A percentile compares a stretch with the other conserved stretches of the same genome.
Evolutionary conservation across 2,797 vertebrate genomes (phyloP).

Genomic region (Numenius phaeopus): DNA sequence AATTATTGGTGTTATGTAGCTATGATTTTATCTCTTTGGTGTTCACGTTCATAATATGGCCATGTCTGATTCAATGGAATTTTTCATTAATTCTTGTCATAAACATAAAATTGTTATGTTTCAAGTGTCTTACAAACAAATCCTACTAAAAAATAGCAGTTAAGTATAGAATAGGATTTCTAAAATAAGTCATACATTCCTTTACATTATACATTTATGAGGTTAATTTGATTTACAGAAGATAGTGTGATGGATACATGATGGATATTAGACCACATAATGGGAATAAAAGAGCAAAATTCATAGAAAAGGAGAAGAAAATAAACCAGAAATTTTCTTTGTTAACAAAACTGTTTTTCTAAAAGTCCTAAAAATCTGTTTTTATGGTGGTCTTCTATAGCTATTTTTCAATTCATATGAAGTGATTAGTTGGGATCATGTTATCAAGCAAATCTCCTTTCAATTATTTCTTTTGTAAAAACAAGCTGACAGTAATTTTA

Average conservation of each 20-base stretch:
- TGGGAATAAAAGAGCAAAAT: not conserved
- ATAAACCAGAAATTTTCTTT: not conserved
- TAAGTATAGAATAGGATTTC: not conserved
- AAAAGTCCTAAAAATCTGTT: not conserved
- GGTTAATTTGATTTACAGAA: not conserved
- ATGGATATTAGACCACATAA: not conserved
- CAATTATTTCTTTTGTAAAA: conserved; percentile 38
- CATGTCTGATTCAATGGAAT: not conserved
- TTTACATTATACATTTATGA: not conserved
- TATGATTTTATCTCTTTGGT: not conserved
- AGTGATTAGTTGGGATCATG: not conserved
- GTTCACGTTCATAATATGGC: not conserved
- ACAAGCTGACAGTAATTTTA: conserved; percentile 54
- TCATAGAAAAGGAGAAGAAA: not conserved
- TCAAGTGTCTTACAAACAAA: not conserved
- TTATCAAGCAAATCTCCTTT: not conserved
- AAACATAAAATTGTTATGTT: not conserved
- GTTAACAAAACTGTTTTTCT: not conserved
- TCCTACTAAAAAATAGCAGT: not conserved
- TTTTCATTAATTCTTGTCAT: not conserved
- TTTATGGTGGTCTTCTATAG: not conserved
- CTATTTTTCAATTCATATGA: not conserved
- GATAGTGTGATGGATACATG: not conserved
- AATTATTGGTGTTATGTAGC: not conserved
- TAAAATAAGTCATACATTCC: not conserved